Conservation (phyloP, 2,113 vertebrate genomes). For the Hippolais icterina region DNA sequence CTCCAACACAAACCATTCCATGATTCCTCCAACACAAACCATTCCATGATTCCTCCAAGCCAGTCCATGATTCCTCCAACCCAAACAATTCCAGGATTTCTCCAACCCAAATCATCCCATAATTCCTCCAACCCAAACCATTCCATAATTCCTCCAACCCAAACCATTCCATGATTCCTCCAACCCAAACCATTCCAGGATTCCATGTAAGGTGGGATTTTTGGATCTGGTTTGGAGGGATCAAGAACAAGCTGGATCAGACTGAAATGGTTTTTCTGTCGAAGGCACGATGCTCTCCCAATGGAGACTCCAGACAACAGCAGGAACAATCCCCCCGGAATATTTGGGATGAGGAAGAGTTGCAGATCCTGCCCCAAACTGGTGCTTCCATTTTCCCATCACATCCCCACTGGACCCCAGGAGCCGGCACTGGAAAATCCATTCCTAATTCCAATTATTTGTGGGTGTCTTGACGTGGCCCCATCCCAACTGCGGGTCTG, state of each 20-base stretch:
- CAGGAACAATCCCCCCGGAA: not conserved
- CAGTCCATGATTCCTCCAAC: too few species aligned
- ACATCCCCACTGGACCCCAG: not conserved
- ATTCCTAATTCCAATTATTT: not conserved
- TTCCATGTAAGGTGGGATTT: accelerated
- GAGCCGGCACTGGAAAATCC: not conserved
- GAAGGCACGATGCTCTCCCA: accelerated
- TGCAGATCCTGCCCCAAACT: not conserved
- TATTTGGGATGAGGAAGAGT: accelerated
- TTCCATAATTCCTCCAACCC: too few species aligned
- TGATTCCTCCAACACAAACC: too few species aligned
- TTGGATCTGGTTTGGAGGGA: not conserved
- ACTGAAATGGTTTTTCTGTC: accelerated
- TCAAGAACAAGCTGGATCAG: not conserved
- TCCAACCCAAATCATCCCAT: too few species aligned
- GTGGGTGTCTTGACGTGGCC: too few species aligned
- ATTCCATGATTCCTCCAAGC: too few species aligned
- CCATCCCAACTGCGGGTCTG: accelerated
- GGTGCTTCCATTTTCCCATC: not conserved
- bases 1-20: too few species aligned
- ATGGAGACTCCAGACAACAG: not conserved
- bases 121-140: too few species aligned
- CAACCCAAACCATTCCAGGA: not conserved
- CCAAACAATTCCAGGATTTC: too few species aligned
- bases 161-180: not conserved